Evolutionary conservation across 2,113 vertebrate genomes (phyloP).

Genomic region (Bos javanicus): DNA sequence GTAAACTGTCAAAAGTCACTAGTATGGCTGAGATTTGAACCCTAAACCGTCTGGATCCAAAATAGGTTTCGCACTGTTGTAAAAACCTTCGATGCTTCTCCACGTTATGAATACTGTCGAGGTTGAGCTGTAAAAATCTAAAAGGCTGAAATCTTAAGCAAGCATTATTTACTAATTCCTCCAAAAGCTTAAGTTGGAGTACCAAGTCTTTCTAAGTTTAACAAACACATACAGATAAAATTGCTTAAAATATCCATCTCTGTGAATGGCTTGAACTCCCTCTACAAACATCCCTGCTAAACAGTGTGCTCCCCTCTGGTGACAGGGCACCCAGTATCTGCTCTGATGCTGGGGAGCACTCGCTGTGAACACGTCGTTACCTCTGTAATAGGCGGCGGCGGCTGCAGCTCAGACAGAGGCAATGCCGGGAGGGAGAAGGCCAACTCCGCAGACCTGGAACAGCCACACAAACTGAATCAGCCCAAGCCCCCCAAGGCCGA

Average conservation of each 20-base stretch:
- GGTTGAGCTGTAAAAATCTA: not conserved
- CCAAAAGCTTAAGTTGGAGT: not conserved
- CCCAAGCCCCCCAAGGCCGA: not conserved
- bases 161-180: not conserved
- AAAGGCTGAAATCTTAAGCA: not conserved
- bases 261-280: not conserved
- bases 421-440: slow-evolving; percentile 91
- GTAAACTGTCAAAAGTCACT: not conserved
- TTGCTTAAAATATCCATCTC: not conserved
- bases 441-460: slow-evolving; percentile 92
- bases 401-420: slow-evolving; percentile 88
- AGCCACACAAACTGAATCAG: slow-evolving; percentile 11
- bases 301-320: not conserved
- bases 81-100: not conserved
- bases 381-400: slow-evolving; percentile 87
- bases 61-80: not conserved
- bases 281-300: not conserved
- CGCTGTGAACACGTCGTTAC: slow-evolving; percentile 71
- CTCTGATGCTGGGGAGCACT: not conserved
- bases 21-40: not conserved
- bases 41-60: not conserved
- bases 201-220: not conserved
- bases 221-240: not conserved
- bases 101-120: not conserved
- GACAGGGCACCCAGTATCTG: not conserved